phyloP scores from a whole-genome alignment of 2,797 vertebrate species.

The Euphonia xanthogaster region DNA sequence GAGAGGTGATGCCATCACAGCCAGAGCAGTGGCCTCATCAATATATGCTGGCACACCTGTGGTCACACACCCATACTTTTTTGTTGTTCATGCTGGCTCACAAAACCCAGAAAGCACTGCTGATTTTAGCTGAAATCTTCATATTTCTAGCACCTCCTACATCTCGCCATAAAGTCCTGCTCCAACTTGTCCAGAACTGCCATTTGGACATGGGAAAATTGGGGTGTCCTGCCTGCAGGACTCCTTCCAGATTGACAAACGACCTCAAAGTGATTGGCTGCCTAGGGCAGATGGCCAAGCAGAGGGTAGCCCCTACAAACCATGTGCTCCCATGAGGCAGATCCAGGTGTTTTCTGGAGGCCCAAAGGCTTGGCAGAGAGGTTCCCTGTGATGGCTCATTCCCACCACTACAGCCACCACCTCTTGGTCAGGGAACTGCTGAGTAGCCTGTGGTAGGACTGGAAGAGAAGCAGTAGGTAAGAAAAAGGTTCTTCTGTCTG shows the following conservation, averaged over 20 bases:
- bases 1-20: neutral
- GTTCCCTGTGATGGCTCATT: neutral
- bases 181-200: neutral
- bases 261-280: neutral
- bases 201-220: neutral
- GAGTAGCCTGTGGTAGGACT: neutral
- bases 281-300: neutral
- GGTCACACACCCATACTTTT: fast-evolving
- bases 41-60: neutral
- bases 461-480: neutral
- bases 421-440: neutral
- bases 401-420: neutral
- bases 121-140: neutral
- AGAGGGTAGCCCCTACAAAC: neutral
- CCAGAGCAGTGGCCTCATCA: neutral
- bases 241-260: neutral
- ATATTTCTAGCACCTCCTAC: neutral
- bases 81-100: neutral
- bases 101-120: neutral
- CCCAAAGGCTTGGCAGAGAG: neutral
- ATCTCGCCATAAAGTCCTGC: neutral
- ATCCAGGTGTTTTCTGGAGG: neutral
- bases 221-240: neutral
- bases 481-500: neutral
- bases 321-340: neutral